phyloP scores from a whole-genome alignment of 2,888 invertebrate genomes.

The Globia sparganii region DNA sequence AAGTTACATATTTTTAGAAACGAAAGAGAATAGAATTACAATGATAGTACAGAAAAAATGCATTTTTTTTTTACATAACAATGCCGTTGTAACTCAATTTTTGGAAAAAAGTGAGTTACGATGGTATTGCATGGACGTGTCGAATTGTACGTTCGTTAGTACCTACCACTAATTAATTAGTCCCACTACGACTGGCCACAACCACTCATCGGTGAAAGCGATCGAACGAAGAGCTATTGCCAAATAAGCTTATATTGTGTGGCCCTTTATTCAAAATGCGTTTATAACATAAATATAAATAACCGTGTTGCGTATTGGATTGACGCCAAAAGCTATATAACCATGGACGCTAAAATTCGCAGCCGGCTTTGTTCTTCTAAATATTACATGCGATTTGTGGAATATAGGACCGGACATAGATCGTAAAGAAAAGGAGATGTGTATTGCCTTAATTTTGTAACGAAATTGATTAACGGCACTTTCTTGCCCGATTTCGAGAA shows the following conservation, averaged over 20 bases:
- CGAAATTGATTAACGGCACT: neutral
- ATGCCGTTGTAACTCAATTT: too few species aligned
- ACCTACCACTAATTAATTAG: conserved; percentile 45
- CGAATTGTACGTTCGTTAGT: conserved; percentile 2
- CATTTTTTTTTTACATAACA: too few species aligned
- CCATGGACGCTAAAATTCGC: conserved; percentile 53
- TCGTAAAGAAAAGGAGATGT: conserved; percentile 8
- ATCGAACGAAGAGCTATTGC: conserved; percentile 14
- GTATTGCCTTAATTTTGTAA: conserved; percentile 12
- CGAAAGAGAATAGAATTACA: too few species aligned
- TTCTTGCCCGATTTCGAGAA: neutral
- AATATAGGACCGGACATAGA: conserved; percentile 6
- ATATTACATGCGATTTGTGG: conserved; percentile 62
- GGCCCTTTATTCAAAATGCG: conserved; percentile 53
- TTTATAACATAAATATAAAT: conserved; percentile 58
- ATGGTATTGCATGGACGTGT: too few species aligned
- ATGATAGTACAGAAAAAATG: too few species aligned
- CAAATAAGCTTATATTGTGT: conserved; percentile 27
- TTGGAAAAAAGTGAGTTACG: too few species aligned
- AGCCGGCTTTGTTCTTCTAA: conserved; percentile 63
- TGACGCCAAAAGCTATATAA: conserved; percentile 60
- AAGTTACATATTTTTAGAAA: too few species aligned
- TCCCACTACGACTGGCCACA: conserved; percentile 7
- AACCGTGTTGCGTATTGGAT: conserved; percentile 63
- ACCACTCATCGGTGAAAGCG: conserved; percentile 37